Base-by-base conservation (phyloP, 1,140 invertebrate genomes). In the Araneus ventricosus region DNA sequence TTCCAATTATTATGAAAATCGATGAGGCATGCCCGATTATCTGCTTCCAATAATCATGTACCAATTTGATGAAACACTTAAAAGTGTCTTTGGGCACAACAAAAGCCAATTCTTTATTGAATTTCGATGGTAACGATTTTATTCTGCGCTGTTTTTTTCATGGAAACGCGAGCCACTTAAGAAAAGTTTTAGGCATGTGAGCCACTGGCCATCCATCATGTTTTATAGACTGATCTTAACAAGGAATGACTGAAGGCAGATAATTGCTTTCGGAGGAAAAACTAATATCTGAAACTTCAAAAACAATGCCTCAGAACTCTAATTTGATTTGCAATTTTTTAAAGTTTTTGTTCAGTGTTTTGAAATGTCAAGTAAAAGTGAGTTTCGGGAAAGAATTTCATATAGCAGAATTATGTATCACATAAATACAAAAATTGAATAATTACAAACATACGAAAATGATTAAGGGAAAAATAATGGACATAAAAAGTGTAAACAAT, bases 51-150 rank as follows among this genome's bases (percentile, higher is more conserved):
- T 75, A 75, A 75, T 75, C 30, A 34, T 34, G 67, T 75, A 75
- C 17, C 30, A 75, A 75, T 34, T 30, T 75, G 67, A 75, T 75
- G 67, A 75, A 75, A 75, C 30, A 20, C 30, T 34, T 75, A 30
- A 75, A 75, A 75, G 14, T 75, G 30, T 75, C 67, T 8, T 34
- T 6, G 20, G 7, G 10, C 30, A 0, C 67, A 75, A 6, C n/a
- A 75, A 30, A 75, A 75, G 67, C 67, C 67, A 75, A 75, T 75
- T 37, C 61, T 67, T 75, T 75, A 75, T 75, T 75, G 67, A 75
- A 75, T 75, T 75, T 37, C 67, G 67, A 75, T 75, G 20, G 27
- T 34, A 75, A 75, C 14, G 14, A 75, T 75, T 75, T 34, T 34
- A 37, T 75, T 7, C 30, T 75, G 67, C 34, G 10, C 10, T 2